phyloP scores from a whole-genome alignment of 2,113 vertebrate genomes.

The Pollimyrus isidori region DNA sequence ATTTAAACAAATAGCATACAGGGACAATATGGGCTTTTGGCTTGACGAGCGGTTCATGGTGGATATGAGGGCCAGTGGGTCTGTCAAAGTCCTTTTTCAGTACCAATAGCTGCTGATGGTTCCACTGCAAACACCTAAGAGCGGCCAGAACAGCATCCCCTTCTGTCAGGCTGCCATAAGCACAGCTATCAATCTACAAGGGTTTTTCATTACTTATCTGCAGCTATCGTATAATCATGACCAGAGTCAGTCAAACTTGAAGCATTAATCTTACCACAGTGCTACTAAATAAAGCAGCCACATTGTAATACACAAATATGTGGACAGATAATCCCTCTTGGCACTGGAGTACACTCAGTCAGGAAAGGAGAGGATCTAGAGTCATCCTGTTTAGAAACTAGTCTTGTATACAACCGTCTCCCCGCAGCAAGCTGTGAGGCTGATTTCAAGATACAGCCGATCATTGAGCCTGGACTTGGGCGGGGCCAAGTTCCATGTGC shows the following conservation, averaged over 20 bases:
- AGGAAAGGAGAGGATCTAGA: neutral
- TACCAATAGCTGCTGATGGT: neutral
- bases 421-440: neutral
- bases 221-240: neutral
- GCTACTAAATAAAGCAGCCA: neutral
- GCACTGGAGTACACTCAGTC: neutral
- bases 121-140: neutral
- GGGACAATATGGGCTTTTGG: neutral
- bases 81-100: neutral
- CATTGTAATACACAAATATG: neutral
- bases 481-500: neutral
- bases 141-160: neutral
- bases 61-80: neutral
- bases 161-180: neutral
- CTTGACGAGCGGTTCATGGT: neutral
- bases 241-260: neutral
- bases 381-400: neutral
- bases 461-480: neutral
- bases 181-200: neutral
- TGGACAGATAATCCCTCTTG: neutral
- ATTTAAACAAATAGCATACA: neutral
- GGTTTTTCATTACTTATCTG: neutral
- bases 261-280: neutral
- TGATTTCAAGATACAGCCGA: neutral
- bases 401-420: neutral